Base-by-base conservation (phyloP, 2,797 vertebrate species). In the Falco concolor region DNA sequence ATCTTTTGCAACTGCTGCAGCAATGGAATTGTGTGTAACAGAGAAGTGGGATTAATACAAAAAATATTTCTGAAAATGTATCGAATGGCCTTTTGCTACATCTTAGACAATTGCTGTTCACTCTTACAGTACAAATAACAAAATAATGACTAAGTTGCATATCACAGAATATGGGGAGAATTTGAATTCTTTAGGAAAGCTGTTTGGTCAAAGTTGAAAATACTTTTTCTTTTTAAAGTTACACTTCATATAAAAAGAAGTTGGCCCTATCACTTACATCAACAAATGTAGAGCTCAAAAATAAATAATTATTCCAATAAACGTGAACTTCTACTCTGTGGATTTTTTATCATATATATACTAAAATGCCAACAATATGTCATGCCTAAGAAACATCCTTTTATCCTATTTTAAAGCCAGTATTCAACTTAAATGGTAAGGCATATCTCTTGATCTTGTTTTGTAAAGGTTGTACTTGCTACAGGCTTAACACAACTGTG, bases 381-480 rank as follows among this genome's bases (percentile, higher is more conserved):
- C 91, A 96, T 63, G 86, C 78, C 91, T 94, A 94, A 79, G 95
- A 97, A 96, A 94, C 83, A 96, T 9, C 36, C 93, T 97, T 98
- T 97, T 89, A 98, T 97, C 84, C 82, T 21, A 67, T 95, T 95
- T 97, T 94, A 32, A 95, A 97, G 96, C 77, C 81, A 85, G 56
- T 60, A 90, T 96, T 98, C 97, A 94, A 97, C 90, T 97, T 88
- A 97, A 97, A 97, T 96, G 96, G 94, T 96, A 97, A 97, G 86
- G 93, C 88, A 19, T 96, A 98, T 97, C 97, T 96, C 96, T 94
- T 93, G 95, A 97, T 98, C 96, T 97, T 96, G 81, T 97, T 98
- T 96, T 98, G 94, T 96, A 98, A 97, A 98, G 97, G 97, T 95
- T 98, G 97, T 97, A 96, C 92, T 97, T 96, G 75, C 97, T 96